Conservation (phyloP, 1,140 invertebrate species). For the Dinothrombium tinctorium region DNA sequence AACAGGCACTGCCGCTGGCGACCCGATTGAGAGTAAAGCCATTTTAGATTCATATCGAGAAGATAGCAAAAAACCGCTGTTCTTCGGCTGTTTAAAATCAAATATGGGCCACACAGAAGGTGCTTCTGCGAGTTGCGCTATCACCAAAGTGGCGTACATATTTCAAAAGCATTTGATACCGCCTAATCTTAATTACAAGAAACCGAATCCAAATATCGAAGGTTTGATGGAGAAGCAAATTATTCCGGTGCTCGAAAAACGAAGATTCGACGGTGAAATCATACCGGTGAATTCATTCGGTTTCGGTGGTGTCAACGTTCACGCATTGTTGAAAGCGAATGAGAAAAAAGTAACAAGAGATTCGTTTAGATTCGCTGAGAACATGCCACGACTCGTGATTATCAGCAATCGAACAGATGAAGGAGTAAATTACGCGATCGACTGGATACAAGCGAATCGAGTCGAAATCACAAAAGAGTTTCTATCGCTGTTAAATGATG, state of each 20-base stretch:
- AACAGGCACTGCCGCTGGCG: conserved; percentile 29
- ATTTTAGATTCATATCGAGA: conserved; percentile 58
- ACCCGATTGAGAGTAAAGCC: conserved; percentile 54
- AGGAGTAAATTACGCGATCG: conserved; percentile 22
- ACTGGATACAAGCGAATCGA: conserved; percentile 19
- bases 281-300: conserved; percentile 11
- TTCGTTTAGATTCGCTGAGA: conserved; percentile 20
- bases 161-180: conserved; percentile 71
- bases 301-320: conserved; percentile 47
- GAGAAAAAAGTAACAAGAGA: conserved; percentile 1
- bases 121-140: conserved; percentile 59
- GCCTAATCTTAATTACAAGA: conserved; percentile 61
- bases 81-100: conserved; percentile 86
- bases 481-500: conserved; percentile 62
- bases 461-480: conserved; percentile 49
- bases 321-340: conserved; percentile 48
- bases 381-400: conserved; percentile 19
- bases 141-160: conserved; percentile 50
- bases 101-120: conserved; percentile 96
- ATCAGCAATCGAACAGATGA: conserved; percentile 10
- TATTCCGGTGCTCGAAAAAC: conserved; percentile 27
- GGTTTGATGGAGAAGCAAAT: conserved; percentile 58
- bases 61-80: conserved; percentile 35
- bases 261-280: conserved; percentile 29
- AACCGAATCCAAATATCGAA: conserved; percentile 66